These are phyloP conservation scores for Artibeus lituratus DNA, from an alignment of 2,797 vertebrate species.

Conservation along the genomic window DNA sequence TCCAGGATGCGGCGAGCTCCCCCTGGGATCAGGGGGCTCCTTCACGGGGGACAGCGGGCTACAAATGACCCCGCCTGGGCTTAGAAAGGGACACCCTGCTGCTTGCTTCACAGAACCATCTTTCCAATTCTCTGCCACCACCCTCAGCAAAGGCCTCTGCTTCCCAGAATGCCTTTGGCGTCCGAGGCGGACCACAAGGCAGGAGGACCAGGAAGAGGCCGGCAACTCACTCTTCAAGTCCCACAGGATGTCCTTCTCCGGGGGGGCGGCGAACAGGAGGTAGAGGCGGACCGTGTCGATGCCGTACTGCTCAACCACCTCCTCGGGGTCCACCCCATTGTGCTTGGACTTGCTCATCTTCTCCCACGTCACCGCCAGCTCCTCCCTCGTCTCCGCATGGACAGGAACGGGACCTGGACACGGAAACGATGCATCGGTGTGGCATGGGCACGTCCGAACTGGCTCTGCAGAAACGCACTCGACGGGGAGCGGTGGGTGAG, in stretches of 20 bases:
- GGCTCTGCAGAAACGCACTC: fast-evolving
- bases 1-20: fast-evolving
- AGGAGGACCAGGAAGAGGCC: background rate
- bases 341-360: constrained; percentile 99
- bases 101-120: background rate
- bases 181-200: fast-evolving
- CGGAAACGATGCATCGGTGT: background rate
- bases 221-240: constrained; percentile 91
- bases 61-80: background rate
- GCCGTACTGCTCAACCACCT: constrained; percentile 90
- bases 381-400: constrained; percentile 80
- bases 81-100: background rate
- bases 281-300: constrained; percentile 94
- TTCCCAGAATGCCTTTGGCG: fast-evolving
- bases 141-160: background rate
- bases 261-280: constrained; percentile 93
- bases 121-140: background rate
- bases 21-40: fast-evolving
- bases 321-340: constrained; percentile 94
- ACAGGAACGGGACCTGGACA: constrained; percentile 86
- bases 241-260: constrained; percentile 97
- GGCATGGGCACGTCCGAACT: background rate
- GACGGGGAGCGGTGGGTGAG: fast-evolving
- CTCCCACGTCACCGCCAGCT: constrained; percentile 91
- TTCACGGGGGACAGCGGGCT: fast-evolving